Evolutionary conservation across 2,113 vertebrate species (phyloP).

Genomic region (Arvicanthis niloticus): DNA sequence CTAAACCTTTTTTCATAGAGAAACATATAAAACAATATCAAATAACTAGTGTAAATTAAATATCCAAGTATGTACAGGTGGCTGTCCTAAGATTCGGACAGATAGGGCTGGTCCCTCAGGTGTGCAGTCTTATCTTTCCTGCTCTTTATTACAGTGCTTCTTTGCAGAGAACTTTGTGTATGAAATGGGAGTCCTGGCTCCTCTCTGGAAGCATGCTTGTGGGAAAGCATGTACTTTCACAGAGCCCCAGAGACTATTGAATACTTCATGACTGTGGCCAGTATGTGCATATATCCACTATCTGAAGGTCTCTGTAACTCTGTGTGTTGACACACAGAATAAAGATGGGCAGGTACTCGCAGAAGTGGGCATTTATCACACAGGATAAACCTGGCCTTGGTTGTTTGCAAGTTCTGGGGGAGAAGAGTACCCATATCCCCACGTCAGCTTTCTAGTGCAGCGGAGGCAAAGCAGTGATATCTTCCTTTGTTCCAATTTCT

Average conservation of each 20-base stretch:
- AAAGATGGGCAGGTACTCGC: neutral
- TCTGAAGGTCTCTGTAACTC: neutral
- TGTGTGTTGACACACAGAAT: neutral
- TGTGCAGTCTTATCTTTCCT: neutral
- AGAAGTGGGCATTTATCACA: neutral
- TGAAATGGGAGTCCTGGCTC: neutral
- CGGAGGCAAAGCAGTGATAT: neutral
- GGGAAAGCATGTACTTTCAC: neutral
- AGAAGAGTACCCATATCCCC: neutral
- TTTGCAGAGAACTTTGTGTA: neutral
- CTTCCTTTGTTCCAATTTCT: neutral
- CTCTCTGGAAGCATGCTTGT: neutral
- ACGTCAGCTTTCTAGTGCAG: neutral
- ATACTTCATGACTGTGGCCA: no score
- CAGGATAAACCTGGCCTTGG: neutral
- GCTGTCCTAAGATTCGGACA: neutral
- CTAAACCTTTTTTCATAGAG: neutral
- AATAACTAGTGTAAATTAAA: neutral
- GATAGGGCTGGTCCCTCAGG: no score
- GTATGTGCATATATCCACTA: neutral
- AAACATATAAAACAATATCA: neutral
- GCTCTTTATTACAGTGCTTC: neutral
- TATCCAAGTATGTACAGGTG: neutral
- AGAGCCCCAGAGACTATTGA: neutral
- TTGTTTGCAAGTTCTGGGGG: neutral